A percentile compares a stretch with the other conserved stretches of the same genome.
Evolutionary conservation across 2,797 vertebrate species (phyloP).

Genomic region (Apodemus agrarius): DNA sequence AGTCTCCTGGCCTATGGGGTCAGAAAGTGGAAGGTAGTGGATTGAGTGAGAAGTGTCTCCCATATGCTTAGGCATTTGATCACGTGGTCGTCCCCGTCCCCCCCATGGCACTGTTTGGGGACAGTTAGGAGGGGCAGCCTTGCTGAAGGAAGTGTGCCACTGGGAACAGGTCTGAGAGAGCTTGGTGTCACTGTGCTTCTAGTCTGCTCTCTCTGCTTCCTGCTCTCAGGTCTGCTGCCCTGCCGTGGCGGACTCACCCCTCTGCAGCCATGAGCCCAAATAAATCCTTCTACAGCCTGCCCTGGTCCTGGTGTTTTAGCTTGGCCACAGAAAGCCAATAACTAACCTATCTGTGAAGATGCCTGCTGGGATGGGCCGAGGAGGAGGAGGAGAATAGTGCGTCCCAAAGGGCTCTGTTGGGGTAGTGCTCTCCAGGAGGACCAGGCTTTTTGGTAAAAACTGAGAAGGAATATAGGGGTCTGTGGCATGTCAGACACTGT

Average conservation of each 20-base stretch:
- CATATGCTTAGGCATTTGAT: too few species aligned
- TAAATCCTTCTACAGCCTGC: background rate
- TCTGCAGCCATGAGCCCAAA: background rate
- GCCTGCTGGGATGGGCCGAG: background rate
- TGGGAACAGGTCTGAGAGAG: background rate
- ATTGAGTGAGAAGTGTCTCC: background rate
- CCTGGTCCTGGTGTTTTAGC: background rate
- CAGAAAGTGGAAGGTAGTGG: background rate
- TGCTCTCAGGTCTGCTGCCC: background rate
- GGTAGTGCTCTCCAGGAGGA: background rate
- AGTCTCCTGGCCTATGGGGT: background rate
- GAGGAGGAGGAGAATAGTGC: background rate
- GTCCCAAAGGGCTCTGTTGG: background rate
- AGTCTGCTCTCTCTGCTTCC: background rate
- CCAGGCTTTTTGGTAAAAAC: background rate
- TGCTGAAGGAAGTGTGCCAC: background rate
- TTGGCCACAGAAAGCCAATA: background rate
- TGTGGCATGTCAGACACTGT: background rate
- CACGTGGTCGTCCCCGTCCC: background rate
- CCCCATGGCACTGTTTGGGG: background rate
- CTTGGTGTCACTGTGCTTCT: background rate
- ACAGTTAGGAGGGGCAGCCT: background rate
- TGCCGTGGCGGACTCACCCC: rapidly evolving
- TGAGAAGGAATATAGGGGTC: background rate
- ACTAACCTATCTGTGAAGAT: background rate